phyloP scores from a whole-genome alignment of 2,888 invertebrate species.

The Xestoiulus laeticollis region DNA sequence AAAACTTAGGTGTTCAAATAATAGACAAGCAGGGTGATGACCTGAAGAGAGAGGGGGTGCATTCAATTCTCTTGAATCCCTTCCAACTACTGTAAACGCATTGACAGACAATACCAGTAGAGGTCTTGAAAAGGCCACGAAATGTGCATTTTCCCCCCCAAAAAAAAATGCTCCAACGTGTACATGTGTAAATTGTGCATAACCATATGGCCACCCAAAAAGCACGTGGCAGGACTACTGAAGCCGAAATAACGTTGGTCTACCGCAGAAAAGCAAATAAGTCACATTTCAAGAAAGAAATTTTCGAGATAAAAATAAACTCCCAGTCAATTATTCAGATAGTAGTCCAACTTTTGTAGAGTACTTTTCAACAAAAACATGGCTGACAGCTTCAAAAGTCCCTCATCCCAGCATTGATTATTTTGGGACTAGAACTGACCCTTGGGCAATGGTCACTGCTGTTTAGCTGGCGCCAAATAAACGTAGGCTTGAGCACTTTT shows the following conservation, averaged over 20 bases:
- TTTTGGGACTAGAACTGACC: background rate
- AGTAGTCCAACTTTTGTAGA: background rate
- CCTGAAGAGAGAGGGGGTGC: background rate
- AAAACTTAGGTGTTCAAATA: slow-evolving; percentile 15
- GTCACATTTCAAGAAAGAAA: background rate
- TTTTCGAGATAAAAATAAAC: background rate
- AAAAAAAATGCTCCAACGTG: background rate
- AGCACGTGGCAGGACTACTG: background rate
- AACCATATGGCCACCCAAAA: background rate
- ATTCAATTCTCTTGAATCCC: background rate
- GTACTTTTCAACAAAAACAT: background rate
- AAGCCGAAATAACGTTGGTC: background rate
- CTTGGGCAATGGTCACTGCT: background rate
- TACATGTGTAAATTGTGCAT: background rate
- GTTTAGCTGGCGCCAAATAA: background rate
- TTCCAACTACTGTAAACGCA: background rate
- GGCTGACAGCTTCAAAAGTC: background rate
- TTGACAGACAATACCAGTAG: slow-evolving; percentile 27
- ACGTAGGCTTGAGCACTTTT: background rate
- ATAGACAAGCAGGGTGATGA: slow-evolving; percentile 18
- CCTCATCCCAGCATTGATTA: background rate
- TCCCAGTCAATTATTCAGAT: background rate
- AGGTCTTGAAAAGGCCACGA: background rate
- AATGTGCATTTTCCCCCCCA: background rate
- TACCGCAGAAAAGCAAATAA: slow-evolving; percentile 34